phyloP scores from a whole-genome alignment of 2,888 invertebrate species.

The Troilus luridus region DNA sequence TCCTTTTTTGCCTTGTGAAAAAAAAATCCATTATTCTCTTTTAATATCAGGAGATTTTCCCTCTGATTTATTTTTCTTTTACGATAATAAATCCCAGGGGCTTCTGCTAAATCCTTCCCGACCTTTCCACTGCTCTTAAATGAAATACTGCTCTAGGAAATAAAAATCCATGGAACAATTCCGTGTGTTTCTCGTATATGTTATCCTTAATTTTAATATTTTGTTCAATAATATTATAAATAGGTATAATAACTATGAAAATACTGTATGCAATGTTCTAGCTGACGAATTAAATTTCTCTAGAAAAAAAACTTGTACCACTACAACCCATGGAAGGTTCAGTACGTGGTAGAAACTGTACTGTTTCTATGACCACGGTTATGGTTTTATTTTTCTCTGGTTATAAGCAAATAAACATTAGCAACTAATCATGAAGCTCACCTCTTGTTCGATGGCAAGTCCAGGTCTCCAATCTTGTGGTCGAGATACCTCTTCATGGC shows the following conservation, averaged over 20 bases:
- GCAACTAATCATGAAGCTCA: constrained; percentile 67
- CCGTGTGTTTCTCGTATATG: neutral
- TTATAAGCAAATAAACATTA: neutral
- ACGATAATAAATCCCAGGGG: constrained; percentile 9
- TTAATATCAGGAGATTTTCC: neutral
- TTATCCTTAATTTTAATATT: too few relatives aligned
- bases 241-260: too few relatives aligned
- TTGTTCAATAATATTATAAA: too few relatives aligned
- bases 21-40: constrained; percentile 16
- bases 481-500: constrained; percentile 94
- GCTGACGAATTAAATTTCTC: too few relatives aligned
- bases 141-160: neutral
- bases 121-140: neutral
- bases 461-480: constrained; percentile 80
- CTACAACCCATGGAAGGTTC: too few relatives aligned
- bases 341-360: too few relatives aligned
- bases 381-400: neutral
- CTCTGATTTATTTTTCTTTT: neutral
- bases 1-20: neutral
- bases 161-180: neutral
- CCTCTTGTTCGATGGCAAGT: constrained; percentile 83
- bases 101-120: neutral
- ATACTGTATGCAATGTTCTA: too few relatives aligned
- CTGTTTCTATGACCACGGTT: too few relatives aligned
- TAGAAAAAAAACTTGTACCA: too few relatives aligned